Evolutionary conservation across 2,113 vertebrate species (phyloP).

Genomic region (Bombycilla garrulus): DNA sequence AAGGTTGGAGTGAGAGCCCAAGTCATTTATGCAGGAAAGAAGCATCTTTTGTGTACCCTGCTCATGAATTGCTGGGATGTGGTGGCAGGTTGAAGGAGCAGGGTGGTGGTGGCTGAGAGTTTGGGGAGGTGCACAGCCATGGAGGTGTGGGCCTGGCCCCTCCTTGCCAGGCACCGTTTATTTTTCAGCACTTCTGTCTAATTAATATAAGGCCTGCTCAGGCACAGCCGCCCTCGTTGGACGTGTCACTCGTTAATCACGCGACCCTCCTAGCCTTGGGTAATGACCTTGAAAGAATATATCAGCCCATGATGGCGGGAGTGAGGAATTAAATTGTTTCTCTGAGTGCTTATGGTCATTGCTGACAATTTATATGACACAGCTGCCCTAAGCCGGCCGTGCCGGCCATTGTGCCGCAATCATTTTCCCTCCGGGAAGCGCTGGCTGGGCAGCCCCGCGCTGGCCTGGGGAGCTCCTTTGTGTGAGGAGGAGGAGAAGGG

Average conservation of each 20-base stretch:
- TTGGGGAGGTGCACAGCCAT: slow-evolving; percentile 28
- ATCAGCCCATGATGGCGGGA: slow-evolving; percentile 99
- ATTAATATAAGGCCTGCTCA: slow-evolving; percentile 92
- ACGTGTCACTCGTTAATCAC: slow-evolving; percentile 99
- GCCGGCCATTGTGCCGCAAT: slow-evolving; percentile 70
- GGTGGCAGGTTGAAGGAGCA: slow-evolving; percentile 21
- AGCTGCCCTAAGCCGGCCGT: slow-evolving; percentile 78
- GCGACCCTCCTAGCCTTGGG: slow-evolving; percentile 96
- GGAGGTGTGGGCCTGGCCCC: slow-evolving; percentile 71
- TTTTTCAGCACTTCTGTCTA: slow-evolving; percentile 88
- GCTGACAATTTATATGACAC: slow-evolving; percentile 94
- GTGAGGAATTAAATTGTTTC: slow-evolving; percentile 99
- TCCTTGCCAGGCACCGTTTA: slow-evolving; percentile 75
- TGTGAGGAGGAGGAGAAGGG: slow-evolving; percentile 38
- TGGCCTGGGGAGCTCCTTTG: slow-evolving; percentile 19
- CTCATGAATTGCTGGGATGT: not conserved
- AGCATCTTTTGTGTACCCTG: not conserved
- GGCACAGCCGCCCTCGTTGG: slow-evolving; percentile 91
- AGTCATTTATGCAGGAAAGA: slow-evolving; percentile 16
- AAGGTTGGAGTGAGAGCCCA: not conserved
- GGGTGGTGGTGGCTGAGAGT: not conserved
- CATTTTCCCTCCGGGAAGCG: slow-evolving; percentile 72
- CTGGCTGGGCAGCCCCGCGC: not conserved
- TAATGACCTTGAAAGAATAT: slow-evolving; percentile 99
- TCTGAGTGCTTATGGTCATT: slow-evolving; percentile 98